Percentiles rank a stretch among this genome's conserved stretches.
Evolutionary conservation across 2,113 vertebrate genomes (phyloP).

Genomic region (Tor tambroides): DNA sequence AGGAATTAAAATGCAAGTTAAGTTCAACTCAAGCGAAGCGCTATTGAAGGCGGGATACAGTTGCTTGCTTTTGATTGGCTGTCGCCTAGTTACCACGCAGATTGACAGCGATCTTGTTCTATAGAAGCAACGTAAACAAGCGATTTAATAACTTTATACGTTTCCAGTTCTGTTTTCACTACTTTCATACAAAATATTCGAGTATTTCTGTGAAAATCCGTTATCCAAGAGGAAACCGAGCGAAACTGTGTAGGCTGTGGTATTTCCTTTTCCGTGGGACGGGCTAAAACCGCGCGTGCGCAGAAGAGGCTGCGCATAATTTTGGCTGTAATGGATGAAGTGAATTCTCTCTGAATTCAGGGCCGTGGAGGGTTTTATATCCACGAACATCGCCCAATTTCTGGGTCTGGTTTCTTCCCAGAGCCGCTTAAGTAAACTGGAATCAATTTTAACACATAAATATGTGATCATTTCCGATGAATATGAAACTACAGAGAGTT

Average conservation of each 20-base stretch:
- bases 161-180: background rate
- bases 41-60: slow-evolving; percentile 52
- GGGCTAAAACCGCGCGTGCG: slow-evolving; percentile 11
- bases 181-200: background rate
- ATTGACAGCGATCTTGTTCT: slow-evolving; percentile 64
- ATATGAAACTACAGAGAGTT: slow-evolving; percentile 76
- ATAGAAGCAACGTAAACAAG: background rate
- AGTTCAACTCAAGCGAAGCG: slow-evolving; percentile 8
- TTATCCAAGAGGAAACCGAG: background rate
- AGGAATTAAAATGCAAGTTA: background rate
- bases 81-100: slow-evolving; percentile 61
- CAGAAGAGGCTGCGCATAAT: slow-evolving; percentile 54
- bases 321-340: slow-evolving; percentile 82
- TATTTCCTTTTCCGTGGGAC: slow-evolving; percentile 40
- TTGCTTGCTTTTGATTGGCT: slow-evolving; percentile 62
- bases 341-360: slow-evolving; percentile 73
- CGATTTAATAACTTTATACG: background rate
- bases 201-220: background rate
- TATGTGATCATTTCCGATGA: slow-evolving; percentile 81
- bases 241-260: background rate
- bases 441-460: slow-evolving; percentile 82
- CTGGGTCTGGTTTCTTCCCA: slow-evolving; percentile 80
- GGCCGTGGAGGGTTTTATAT: slow-evolving; percentile 82
- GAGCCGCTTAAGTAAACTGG: slow-evolving; percentile 84
- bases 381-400: slow-evolving; percentile 84